phyloP scores from a whole-genome alignment of 2,888 invertebrate species.

The Standfussiana lucernea region DNA sequence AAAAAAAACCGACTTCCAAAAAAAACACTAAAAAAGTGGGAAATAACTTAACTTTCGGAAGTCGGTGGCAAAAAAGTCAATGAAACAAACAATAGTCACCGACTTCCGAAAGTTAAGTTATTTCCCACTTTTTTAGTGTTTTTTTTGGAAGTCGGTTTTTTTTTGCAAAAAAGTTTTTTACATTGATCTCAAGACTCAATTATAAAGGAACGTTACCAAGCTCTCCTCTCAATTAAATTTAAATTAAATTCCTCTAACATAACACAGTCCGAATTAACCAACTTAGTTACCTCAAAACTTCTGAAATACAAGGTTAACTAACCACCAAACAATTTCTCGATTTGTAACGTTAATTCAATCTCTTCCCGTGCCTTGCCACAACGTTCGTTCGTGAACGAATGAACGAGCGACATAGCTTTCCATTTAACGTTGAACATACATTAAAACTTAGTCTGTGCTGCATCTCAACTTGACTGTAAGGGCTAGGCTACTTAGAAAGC shows the following conservation, averaged over 20 bases:
- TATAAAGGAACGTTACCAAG: neutral
- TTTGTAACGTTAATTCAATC: slow-evolving; percentile 41
- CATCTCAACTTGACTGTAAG: slow-evolving; percentile 54
- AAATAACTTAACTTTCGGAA: too few relatives aligned
- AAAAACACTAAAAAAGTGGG: too few relatives aligned
- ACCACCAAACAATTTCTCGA: slow-evolving; percentile 24
- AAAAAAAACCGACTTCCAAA: too few relatives aligned
- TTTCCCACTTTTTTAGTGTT: too few relatives aligned
- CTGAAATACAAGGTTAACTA: slow-evolving; percentile 17
- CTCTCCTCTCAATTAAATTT: neutral
- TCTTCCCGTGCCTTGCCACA: slow-evolving; percentile 10
- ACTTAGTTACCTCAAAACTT: slow-evolving; percentile 8
- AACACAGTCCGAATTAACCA: neutral
- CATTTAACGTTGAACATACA: slow-evolving; percentile 61
- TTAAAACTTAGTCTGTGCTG: slow-evolving; percentile 64
- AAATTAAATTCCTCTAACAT: slow-evolving; percentile 6
- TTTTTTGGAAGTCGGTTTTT: too few relatives aligned
- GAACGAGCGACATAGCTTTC: slow-evolving; percentile 54
- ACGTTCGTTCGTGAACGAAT: slow-evolving; percentile 40
- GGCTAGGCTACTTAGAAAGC: neutral
- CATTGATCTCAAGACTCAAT: neutral
- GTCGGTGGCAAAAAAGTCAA: too few relatives aligned
- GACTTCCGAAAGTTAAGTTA: too few relatives aligned
- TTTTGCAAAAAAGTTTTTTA: too few relatives aligned
- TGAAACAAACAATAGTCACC: too few relatives aligned